These are phyloP conservation scores for Halichoerus grypus DNA, from an alignment of 2,113 vertebrate species.

Conservation along the genomic window DNA sequence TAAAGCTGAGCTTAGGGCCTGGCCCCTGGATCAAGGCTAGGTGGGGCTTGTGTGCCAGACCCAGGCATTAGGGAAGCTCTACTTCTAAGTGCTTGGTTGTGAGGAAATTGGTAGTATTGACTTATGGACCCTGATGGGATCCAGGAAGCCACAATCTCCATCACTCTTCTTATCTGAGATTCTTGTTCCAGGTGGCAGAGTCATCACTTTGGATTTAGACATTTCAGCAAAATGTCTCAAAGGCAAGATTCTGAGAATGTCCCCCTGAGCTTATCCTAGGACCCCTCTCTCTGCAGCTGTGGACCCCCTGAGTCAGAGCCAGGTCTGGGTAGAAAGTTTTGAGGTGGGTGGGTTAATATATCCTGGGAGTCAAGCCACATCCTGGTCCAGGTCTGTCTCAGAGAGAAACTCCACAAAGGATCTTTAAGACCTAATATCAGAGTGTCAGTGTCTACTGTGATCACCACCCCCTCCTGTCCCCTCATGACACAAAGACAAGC, in stretches of 20 bases:
- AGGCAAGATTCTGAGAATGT: neutral
- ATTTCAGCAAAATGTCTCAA: slow-evolving; percentile 9
- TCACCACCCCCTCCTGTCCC: too few species aligned
- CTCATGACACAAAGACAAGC: neutral
- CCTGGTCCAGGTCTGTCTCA: neutral
- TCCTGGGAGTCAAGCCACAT: neutral
- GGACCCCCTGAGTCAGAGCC: neutral
- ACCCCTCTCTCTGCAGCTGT: neutral
- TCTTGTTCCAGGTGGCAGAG: neutral
- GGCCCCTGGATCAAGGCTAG: neutral
- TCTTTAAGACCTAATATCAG: neutral
- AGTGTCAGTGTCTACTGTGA: neutral
- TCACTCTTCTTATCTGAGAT: neutral
- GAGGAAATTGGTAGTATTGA: neutral
- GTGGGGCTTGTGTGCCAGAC: neutral
- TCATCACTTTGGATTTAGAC: neutral
- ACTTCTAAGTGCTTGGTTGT: neutral
- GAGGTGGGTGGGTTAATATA: neutral
- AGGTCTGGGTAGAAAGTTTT: neutral
- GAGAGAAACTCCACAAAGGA: neutral
- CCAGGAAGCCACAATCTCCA: neutral
- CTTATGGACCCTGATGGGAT: fast-evolving
- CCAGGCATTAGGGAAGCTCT: neutral
- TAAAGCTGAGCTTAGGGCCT: neutral
- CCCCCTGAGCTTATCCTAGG: neutral